These are phyloP conservation scores for Carollia perspicillata DNA, from an alignment of 2,113 vertebrate genomes.

Conservation along the genomic window DNA sequence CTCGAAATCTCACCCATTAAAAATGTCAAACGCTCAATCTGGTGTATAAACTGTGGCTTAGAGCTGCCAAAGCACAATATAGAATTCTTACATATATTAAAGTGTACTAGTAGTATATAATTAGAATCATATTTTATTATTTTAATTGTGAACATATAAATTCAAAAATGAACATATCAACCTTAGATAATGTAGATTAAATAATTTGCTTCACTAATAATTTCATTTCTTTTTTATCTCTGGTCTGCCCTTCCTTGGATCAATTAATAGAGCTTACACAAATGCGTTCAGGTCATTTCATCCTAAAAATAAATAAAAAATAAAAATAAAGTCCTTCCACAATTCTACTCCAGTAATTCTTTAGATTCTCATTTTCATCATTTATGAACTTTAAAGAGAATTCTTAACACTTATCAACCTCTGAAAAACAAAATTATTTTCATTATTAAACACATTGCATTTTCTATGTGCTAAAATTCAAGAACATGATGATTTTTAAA, in stretches of 20 bases:
- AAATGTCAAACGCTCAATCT: not conserved
- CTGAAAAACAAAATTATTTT: slow-evolving; percentile 39
- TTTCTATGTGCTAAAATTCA: not conserved
- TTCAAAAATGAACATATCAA: slow-evolving; percentile 3
- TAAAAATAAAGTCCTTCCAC: not conserved
- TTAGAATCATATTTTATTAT: slow-evolving; percentile 3
- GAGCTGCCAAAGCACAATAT: not conserved
- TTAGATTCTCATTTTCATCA: slow-evolving; percentile 32
- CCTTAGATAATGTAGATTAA: not conserved
- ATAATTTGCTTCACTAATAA: slow-evolving; percentile 19
- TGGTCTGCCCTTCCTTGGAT: not conserved
- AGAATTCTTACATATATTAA: not conserved
- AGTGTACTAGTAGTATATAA: not conserved
- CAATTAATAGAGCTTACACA: not conserved
- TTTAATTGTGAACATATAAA: not conserved
- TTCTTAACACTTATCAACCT: slow-evolving; percentile 11
- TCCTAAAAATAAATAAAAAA: not conserved
- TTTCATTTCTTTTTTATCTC: not conserved
- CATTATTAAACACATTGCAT: not conserved
- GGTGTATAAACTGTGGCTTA: not conserved
- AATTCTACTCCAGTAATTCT: not conserved
- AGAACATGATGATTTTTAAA: slow-evolving; percentile 19
- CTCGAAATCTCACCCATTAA: slow-evolving; percentile 19
- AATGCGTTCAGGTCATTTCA: not conserved
- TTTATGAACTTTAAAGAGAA: slow-evolving; percentile 25